Percentiles rank a stretch among this genome's conserved stretches.
Conservation (phyloP, 2,888 invertebrate genomes). For the Plagodis pulveraria region DNA sequence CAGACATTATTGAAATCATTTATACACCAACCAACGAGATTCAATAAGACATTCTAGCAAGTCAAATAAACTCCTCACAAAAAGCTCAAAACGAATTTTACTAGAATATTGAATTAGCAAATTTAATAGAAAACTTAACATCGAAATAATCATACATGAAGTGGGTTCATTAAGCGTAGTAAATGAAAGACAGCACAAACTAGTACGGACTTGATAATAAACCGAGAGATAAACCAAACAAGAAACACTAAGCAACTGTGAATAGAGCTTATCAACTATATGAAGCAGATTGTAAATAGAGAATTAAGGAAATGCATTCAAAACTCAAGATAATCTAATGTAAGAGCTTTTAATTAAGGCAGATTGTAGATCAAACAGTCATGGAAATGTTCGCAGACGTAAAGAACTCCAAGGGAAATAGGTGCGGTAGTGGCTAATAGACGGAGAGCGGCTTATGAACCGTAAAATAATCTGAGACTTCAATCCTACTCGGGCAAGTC, state of each 20-base stretch:
- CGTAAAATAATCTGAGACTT: background rate
- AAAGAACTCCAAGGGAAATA: no score
- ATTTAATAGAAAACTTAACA: no score
- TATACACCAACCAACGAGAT: no score
- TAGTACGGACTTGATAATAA: constrained; percentile 1
- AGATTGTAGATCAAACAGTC: background rate
- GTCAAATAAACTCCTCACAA: no score
- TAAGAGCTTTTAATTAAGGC: background rate
- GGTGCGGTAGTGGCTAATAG: no score
- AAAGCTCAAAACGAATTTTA: no score
- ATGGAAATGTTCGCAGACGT: background rate
- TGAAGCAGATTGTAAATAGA: constrained; percentile 1
- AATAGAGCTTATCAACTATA: constrained; percentile 5
- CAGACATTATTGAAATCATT: no score
- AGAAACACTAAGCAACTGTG: constrained; percentile 1
- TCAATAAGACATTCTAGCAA: no score
- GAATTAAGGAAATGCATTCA: constrained; percentile 5
- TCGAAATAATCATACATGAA: background rate
- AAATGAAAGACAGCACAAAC: background rate
- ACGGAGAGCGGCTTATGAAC: background rate
- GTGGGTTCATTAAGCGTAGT: background rate
- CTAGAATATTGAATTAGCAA: no score
- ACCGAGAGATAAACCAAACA: constrained; percentile 6
- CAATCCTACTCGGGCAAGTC: background rate
- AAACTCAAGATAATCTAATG: background rate